These are phyloP conservation scores for Varanus salvator DNA, from an alignment of 2,113 vertebrate genomes.

Conservation along the genomic window DNA sequence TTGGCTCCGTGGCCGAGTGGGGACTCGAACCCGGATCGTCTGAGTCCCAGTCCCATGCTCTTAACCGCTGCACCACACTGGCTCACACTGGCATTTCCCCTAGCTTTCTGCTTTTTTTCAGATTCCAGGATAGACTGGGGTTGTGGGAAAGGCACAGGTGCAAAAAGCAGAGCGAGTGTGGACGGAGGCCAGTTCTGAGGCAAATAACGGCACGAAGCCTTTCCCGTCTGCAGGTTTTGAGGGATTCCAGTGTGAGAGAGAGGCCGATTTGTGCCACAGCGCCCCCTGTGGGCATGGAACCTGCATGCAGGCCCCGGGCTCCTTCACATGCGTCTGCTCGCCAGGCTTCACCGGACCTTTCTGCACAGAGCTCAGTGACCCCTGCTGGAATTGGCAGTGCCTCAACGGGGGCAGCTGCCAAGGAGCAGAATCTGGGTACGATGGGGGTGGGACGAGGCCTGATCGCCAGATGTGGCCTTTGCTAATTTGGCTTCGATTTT, in stretches of 20 bases:
- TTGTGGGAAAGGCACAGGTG: not conserved
- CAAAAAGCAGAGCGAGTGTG: not conserved
- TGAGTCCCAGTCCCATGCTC: too few species aligned
- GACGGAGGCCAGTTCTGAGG: not conserved
- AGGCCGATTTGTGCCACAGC: constrained; percentile 61
- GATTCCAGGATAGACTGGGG: not conserved
- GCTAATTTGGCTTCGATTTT: not conserved
- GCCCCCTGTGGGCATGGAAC: constrained; percentile 60
- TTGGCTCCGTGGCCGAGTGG: too few species aligned
- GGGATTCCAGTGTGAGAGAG: constrained; percentile 59
- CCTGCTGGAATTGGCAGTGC: constrained; percentile 44
- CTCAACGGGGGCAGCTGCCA: constrained; percentile 46
- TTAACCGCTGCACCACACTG: too few species aligned
- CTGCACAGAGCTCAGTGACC: constrained; percentile 42
- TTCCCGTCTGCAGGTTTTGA: constrained; percentile 59
- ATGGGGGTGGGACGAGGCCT: not conserved
- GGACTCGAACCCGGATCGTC: too few species aligned
- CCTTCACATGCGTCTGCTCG: constrained; percentile 68
- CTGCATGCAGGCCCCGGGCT: constrained; percentile 62
- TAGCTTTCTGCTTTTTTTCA: not conserved
- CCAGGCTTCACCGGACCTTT: constrained; percentile 62
- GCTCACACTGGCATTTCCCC: not conserved
- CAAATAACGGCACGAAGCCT: not conserved
- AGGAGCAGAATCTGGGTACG: not conserved
- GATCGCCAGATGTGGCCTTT: not conserved